Evolutionary conservation across 2,113 vertebrate species (phyloP), one percentile per base, ranked within the genome.

Genomic region (Eretmochelys imbricata): DNA sequence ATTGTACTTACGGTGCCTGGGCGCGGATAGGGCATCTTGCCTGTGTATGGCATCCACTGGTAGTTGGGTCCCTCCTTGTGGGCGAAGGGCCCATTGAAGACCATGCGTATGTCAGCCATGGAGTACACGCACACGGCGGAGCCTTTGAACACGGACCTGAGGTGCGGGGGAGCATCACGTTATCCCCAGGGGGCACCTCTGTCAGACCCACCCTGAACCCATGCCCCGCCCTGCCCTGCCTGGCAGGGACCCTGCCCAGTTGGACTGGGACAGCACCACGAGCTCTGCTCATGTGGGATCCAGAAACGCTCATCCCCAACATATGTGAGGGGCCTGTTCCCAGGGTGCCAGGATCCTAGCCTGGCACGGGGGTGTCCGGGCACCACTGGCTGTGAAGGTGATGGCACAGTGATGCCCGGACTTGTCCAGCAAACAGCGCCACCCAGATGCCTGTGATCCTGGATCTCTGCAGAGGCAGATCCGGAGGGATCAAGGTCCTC

Each of bases 21-120:
- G 35, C 99, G 98, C 35, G 99, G 99, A 90, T 99, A 99, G 16
- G 99, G 99, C 97, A 99, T 99, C 98, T 99, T 99, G 91, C 99
- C 99, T 0, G 98, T 98, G 97, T 99, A 99, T 49, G 99, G 99
- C 98, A 99, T 99, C 99, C 99, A 99, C 97, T 99, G 99, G 97
- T 99, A 99, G 97, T 99, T 99, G 95, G 99, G 99, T 24, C 99
- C 99, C 86, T 99, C 99, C 94, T 99, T 99, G 98, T 99, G 99
- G 1, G 99, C 99, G 11, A 99, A 99, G 75, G 99, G 99, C 49
- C 99, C 99, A 0, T 99, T 99, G 98, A 99, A 99, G 95, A 99
- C 99, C 99, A 99, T 99, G 25, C 99, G 99, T 75, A 99, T 99
- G 97, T 99, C 99, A 0, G 99, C 99, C 99, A 99, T 99, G 78